phyloP scores from a whole-genome alignment of 2,888 invertebrate genomes.

The Pyralis farinalis region DNA sequence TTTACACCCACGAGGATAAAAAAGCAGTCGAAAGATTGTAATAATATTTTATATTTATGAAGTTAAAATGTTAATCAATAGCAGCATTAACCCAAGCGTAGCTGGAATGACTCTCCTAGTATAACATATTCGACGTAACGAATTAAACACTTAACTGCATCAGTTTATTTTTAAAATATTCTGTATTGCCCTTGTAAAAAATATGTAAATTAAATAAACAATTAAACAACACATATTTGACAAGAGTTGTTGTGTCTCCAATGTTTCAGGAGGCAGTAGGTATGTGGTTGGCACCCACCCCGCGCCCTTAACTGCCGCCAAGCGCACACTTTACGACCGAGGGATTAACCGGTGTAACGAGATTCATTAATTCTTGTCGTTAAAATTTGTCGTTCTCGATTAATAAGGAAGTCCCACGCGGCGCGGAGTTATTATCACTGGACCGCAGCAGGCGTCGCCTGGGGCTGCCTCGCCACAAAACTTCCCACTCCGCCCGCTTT shows the following conservation, averaged over 20 bases:
- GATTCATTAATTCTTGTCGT: constrained; percentile 83
- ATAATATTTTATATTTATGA: too few species aligned
- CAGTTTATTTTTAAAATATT: too few species aligned
- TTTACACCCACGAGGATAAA: too few species aligned
- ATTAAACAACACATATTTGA: too few species aligned
- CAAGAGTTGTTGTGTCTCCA: constrained; percentile 7
- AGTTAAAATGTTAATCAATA: too few species aligned
- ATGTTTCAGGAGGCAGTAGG: constrained; percentile 25
- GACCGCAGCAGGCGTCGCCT: constrained; percentile 64
- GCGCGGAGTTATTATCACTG: constrained; percentile 76
- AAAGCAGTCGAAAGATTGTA: too few species aligned
- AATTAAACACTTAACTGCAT: too few species aligned
- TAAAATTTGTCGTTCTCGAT: constrained; percentile 83
- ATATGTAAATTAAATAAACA: too few species aligned
- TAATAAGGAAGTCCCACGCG: constrained; percentile 78
- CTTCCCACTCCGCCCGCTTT: constrained; percentile 77
- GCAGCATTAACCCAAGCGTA: too few species aligned
- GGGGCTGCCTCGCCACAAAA: constrained; percentile 64
- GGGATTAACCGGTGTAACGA: constrained; percentile 82
- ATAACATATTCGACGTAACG: too few species aligned
- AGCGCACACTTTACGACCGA: constrained; percentile 77
- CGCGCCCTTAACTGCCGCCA: constrained; percentile 69
- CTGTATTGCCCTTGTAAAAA: too few species aligned
- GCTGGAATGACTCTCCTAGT: too few species aligned
- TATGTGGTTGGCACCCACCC: constrained; percentile 43